A percentile compares a stretch with the other conserved stretches of the same genome.
Evolutionary conservation across 2,113 vertebrate genomes (phyloP).

Genomic region (Oreochromis spilurus): DNA sequence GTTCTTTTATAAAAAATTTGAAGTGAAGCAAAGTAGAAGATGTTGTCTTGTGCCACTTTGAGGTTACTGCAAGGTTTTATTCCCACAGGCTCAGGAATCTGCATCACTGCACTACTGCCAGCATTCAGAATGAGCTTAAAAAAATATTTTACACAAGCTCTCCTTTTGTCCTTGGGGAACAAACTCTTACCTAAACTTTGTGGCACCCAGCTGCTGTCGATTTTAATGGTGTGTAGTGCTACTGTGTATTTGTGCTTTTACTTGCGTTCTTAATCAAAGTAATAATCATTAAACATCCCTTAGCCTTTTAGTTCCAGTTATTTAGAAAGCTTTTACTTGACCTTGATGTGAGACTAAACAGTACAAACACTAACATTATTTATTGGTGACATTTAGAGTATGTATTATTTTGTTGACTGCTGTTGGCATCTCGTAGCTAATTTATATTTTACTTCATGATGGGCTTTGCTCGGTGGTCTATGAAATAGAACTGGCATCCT

Average conservation of each 20-base stretch:
- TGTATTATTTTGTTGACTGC: not conserved
- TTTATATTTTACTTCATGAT: conserved; percentile 17
- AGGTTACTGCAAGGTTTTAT: conserved; percentile 33
- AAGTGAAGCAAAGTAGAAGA: not conserved
- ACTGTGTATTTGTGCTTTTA: not conserved
- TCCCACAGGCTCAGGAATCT: conserved; percentile 12
- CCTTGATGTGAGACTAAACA: not conserved
- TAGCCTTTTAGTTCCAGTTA: not conserved
- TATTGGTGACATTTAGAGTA: not conserved
- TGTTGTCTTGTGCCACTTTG: not conserved
- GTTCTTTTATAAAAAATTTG: not conserved
- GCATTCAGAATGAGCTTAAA: conserved; percentile 16
- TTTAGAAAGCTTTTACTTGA: not conserved
- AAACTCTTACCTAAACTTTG: conserved; percentile 18
- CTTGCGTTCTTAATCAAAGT: not conserved
- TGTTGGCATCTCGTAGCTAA: not conserved
- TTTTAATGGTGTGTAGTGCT: not conserved
- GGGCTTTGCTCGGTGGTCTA: conserved; percentile 21
- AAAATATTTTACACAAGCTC: not conserved
- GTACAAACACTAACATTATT: not conserved
- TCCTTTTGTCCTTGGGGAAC: conserved; percentile 39
- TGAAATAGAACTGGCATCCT: conserved; percentile 42
- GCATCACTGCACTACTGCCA: not conserved
- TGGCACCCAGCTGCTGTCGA: not conserved
- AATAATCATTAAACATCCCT: not conserved